These are phyloP conservation scores for Mactromeris polynyma DNA, from an alignment of 2,888 invertebrate genomes.

Conservation along the genomic window DNA sequence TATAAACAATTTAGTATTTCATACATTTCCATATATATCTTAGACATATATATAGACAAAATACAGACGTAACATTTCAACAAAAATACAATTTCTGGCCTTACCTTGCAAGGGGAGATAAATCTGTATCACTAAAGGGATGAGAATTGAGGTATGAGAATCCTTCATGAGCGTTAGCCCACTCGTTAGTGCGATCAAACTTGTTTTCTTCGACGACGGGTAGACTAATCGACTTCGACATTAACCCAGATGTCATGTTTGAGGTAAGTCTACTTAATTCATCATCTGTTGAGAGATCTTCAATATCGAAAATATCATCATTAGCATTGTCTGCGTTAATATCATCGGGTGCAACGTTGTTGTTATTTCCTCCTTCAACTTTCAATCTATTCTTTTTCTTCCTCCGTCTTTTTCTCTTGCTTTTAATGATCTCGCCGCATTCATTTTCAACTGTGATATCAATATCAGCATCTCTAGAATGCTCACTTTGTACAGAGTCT, in stretches of 20 bases:
- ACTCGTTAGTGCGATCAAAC: slow-evolving; percentile 72
- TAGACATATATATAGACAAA: no score
- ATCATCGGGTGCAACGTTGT: slow-evolving; percentile 17
- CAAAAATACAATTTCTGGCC: slow-evolving; percentile 64
- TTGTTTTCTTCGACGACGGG: slow-evolving; percentile 72
- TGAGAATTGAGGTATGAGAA: slow-evolving; percentile 69
- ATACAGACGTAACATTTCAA: no score
- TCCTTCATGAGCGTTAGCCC: slow-evolving; percentile 71
- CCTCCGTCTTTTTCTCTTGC: slow-evolving; percentile 47
- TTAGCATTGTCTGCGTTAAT: slow-evolving; percentile 43
- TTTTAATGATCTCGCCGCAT: slow-evolving; percentile 44
- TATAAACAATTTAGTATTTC: no score
- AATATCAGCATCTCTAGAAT: slow-evolving; percentile 56
- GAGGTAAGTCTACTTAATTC: slow-evolving; percentile 72
- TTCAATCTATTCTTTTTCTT: slow-evolving; percentile 56
- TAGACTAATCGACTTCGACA: slow-evolving; percentile 72
- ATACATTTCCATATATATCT: no score
- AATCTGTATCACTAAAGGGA: slow-evolving; percentile 95
- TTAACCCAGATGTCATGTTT: slow-evolving; percentile 61
- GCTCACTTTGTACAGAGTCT: slow-evolving; percentile 68
- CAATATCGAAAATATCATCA: slow-evolving; percentile 84
- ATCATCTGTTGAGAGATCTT: slow-evolving; percentile 82
- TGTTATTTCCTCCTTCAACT: slow-evolving; percentile 25
- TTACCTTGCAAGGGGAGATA: slow-evolving; percentile 91
- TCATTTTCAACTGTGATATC: slow-evolving; percentile 51